phyloP scores from a whole-genome alignment of 2,888 invertebrate species.

The Marronus borbonicus region DNA sequence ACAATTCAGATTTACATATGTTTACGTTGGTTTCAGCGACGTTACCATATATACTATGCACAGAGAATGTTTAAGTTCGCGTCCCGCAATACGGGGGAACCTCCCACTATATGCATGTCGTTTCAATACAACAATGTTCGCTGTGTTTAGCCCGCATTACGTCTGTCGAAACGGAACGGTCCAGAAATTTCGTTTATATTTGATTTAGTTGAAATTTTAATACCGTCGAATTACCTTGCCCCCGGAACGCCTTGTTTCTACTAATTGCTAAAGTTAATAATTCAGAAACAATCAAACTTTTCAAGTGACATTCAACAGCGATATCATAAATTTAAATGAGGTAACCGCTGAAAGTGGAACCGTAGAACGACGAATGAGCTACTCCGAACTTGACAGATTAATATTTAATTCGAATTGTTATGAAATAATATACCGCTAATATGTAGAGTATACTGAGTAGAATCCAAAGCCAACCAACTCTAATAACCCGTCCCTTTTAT shows the following conservation, averaged over 20 bases:
- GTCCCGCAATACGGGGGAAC: background rate
- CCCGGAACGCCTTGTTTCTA: slow-evolving; percentile 28
- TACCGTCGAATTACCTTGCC: slow-evolving; percentile 27
- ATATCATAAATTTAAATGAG: slow-evolving; percentile 47
- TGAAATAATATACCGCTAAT: slow-evolving; percentile 14
- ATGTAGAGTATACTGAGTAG: background rate
- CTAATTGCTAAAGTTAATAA: slow-evolving; percentile 45
- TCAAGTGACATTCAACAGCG: slow-evolving; percentile 36
- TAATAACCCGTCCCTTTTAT: background rate
- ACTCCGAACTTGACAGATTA: slow-evolving; percentile 32
- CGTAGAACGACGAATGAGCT: slow-evolving; percentile 1
- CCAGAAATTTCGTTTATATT: slow-evolving; percentile 27
- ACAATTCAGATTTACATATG: background rate
- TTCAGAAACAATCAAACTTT: slow-evolving; percentile 47
- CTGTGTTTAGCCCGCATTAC: background rate
- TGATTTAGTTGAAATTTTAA: slow-evolving; percentile 43
- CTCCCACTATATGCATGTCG: background rate
- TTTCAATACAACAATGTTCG: slow-evolving; percentile 8
- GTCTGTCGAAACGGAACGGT: slow-evolving; percentile 12
- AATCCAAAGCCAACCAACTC: no score
- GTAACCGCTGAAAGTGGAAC: slow-evolving; percentile 20
- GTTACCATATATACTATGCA: background rate
- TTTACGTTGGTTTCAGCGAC: background rate
- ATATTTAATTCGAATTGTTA: slow-evolving; percentile 33
- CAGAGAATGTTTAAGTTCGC: slow-evolving; percentile 10